These are phyloP conservation scores for Brachionus koreanus DNA, from an alignment of 1,140 invertebrate species.

Conservation along the genomic window DNA sequence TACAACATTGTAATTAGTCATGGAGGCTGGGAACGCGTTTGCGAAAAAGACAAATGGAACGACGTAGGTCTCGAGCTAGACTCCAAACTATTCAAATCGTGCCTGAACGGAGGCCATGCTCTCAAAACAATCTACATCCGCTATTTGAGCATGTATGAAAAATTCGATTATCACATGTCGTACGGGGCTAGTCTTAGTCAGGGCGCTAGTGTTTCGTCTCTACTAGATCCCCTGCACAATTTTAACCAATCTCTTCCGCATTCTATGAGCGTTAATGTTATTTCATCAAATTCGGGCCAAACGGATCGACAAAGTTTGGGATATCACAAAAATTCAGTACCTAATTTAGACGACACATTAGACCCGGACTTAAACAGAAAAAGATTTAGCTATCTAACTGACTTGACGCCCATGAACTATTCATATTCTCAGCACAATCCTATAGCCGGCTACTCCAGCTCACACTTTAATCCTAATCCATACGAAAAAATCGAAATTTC, in stretches of 20 bases:
- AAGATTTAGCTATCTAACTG: conserved; percentile 29
- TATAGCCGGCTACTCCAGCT: conserved; percentile 44
- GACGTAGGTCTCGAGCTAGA: conserved; percentile 72
- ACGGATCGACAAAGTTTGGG: background rate
- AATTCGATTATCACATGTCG: conserved; percentile 28
- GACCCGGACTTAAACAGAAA: conserved; percentile 24
- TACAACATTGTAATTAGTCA: conserved; percentile 81
- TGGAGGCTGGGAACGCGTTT: conserved; percentile 87
- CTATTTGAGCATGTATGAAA: conserved; percentile 59
- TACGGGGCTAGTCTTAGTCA: background rate
- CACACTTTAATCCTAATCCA: conserved; percentile 41
- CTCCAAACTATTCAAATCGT: conserved; percentile 68
- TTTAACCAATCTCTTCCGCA: conserved; percentile 13
- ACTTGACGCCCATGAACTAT: conserved; percentile 66
- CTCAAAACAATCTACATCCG: conserved; percentile 82
- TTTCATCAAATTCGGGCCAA: background rate
- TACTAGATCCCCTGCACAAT: conserved; percentile 4
- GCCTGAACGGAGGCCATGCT: conserved; percentile 78
- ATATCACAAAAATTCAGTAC: conserved; percentile 3
- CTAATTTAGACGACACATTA: conserved; percentile 6
- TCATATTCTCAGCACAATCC: conserved; percentile 78
- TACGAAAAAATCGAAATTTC: conserved; percentile 83
- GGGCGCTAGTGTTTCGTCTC: background rate
- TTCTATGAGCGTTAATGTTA: background rate
- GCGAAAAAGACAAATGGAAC: conserved; percentile 73